Base-by-base conservation (phyloP, 2,888 invertebrate species). In the Nebria brevicollis region DNA sequence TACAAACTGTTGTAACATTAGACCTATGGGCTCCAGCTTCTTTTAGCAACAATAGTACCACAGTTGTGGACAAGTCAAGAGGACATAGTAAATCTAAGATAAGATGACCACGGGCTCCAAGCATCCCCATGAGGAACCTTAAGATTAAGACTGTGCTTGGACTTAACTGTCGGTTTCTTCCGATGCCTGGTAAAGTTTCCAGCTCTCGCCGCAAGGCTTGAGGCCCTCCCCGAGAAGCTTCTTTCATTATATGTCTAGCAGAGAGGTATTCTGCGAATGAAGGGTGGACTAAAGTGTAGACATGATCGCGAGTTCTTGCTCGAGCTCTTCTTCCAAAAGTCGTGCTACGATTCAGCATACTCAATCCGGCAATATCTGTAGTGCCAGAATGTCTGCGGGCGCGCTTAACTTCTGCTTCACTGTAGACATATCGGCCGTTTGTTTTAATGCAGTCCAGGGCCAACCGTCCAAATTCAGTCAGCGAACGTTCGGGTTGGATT, bases 261-360 rank as follows among this genome's bases (percentile, higher is more conserved):
- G 91, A 90, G n/a, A 91, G 86, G 84, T 90, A 91, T 84, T 91
- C 91, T 15, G 90, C 89, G 82, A 91, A 89, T 1, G 90, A 89
- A 74, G 90, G 87, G 85, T 91, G 91, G 65, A 91, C 88, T 1
- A 91, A 90, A 11, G 90, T 89, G 85, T 89, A 91, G 26, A 89
- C 86, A 82, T 84, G 85, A 66, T 90, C 90, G 0, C 72, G 70
- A 3, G 87, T 86, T 82, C 89, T 89, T 77, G 89, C 88, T 83
- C 89, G 87, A 20, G 89, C 87, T 1, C 86, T 85, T 80, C 87
- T 89, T 0, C 90, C 90, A 72, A 90, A 89, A 43, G 89, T 87
- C 70, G 89, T 84, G 72, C 87, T 89, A 82, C 89, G 86, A 77
- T 89, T 89, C 41, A 91, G 86, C 83, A 91, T 90, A 1, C 91